Evolutionary conservation across 2,888 invertebrate genomes (phyloP).

Genomic region (Drosophila cyrtoloma): DNA sequence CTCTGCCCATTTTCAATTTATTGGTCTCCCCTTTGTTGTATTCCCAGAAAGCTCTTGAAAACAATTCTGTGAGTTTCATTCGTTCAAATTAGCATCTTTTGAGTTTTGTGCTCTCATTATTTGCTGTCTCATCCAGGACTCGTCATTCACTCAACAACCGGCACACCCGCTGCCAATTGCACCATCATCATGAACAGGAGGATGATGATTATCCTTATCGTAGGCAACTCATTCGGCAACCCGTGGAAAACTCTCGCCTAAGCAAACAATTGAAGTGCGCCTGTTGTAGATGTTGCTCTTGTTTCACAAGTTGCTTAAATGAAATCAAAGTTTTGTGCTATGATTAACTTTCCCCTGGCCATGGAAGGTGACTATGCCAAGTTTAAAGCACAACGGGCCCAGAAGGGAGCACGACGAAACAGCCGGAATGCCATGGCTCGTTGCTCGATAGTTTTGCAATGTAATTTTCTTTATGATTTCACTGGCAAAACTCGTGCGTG

Average conservation of each 20-base stretch:
- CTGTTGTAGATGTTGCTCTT: constrained; percentile 58
- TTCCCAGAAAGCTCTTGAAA: constrained; percentile 19
- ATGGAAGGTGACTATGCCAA: constrained; percentile 56
- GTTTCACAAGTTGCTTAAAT: constrained; percentile 57
- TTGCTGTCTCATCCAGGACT: constrained; percentile 55
- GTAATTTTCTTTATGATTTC: constrained; percentile 75
- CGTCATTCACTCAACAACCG: constrained; percentile 46
- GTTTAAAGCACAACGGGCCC: constrained; percentile 56
- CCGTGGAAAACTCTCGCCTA: constrained; percentile 52
- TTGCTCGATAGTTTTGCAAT: constrained; percentile 70
- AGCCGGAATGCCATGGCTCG: constrained; percentile 51
- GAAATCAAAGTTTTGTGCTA: constrained; percentile 69
- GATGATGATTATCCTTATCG: neutral
- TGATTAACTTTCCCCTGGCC: constrained; percentile 60
- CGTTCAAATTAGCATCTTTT: constrained; percentile 54
- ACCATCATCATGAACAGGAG: constrained; percentile 14
- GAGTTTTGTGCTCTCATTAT: constrained; percentile 37
- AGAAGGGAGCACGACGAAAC: constrained; percentile 11
- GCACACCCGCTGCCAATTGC: constrained; percentile 42
- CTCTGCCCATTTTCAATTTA: neutral
- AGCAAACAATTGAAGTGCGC: constrained; percentile 60
- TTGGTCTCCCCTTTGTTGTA: neutral
- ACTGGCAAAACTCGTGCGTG: constrained; percentile 70
- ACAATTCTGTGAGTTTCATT: constrained; percentile 43
- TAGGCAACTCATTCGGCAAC: constrained; percentile 35